Base-by-base conservation (phyloP, 2,113 vertebrate genomes). In the Myotis brandtii region DNA sequence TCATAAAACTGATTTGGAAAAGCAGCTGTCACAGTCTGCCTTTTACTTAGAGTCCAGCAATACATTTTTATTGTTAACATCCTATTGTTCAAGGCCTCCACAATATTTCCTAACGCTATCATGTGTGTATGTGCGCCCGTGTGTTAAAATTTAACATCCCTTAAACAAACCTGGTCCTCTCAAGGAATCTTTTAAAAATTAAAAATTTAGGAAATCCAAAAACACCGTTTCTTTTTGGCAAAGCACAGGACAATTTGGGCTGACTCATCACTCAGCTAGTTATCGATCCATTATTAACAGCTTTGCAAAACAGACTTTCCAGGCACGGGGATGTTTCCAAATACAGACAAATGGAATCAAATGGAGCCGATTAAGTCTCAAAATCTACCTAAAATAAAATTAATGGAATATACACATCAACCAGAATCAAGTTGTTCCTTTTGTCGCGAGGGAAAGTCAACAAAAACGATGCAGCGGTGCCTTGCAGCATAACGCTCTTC, bases 31-130 rank as follows among this genome's bases (percentile, higher is more conserved):
- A 86, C 10, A 87, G 13, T 83, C 0, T 56, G 43, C 48, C 30
- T 95, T 80, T 34, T 37, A 79, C 34, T 81, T 5, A n/a, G 25
- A 5, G 23, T 54, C 21, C 5, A 69, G 32, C 86, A 96, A 69
- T 37, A 79, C 52, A 85, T 73, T 95, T 92, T 89, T 76, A 62
- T 84, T 79, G 25, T 89, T 92, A 95, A 75, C 7, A 86, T n/a
- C 21, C 48, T 89, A n/a, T 37, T 54, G 9, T 52, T 73, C 48
- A 70, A 89, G 13, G 17, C 62, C 10, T 64, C 62, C 9, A 75
- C 18, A 43, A 0, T 85, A 85, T 46, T 92, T 92, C n/a, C 17
- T 79, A 89, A 87, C 30, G n/a, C 25, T 82, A 23, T 23, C 3
- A 30, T 30, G 66, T 69, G 12, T 54, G 34, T 56, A 9, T 20